Percentiles rank a stretch among this genome's conserved stretches.
phyloP scores from a whole-genome alignment of 1,140 invertebrate species.

The Lycorma delicatula region DNA sequence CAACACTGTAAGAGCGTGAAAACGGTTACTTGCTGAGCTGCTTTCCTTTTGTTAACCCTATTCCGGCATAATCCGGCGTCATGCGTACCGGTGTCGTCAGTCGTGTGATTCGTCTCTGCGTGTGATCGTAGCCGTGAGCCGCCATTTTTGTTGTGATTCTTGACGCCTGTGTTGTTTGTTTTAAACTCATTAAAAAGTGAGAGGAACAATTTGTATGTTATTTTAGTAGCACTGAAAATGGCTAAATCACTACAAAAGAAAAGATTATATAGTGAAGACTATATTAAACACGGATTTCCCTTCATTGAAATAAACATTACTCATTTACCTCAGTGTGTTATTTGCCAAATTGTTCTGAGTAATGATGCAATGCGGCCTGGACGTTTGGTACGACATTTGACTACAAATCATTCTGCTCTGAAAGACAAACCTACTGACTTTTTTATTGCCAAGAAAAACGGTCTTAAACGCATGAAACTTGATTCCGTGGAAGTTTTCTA shows the following conservation, averaged over 20 bases:
- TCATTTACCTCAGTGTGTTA: conserved; percentile 9
- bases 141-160: too few species aligned
- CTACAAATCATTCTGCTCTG: conserved; percentile 7
- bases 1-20: too few species aligned
- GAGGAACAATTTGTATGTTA: not conserved
- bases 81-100: too few species aligned
- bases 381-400: conserved; percentile 15
- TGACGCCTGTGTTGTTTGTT: conserved; percentile 3
- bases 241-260: conserved; percentile 6
- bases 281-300: conserved; percentile 18
- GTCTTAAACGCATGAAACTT: conserved; percentile 11
- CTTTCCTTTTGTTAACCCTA: too few species aligned
- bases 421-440: conserved; percentile 12
- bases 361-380: conserved; percentile 11
- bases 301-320: conserved; percentile 2
- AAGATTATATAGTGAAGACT: conserved; percentile 14
- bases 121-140: too few species aligned
- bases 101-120: too few species aligned
- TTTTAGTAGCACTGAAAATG: not conserved
- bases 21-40: too few species aligned
- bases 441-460: conserved; percentile 13
- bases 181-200: not conserved
- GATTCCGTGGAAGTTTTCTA: not conserved
- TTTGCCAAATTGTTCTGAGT: conserved; percentile 12
- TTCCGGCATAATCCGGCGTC: too few species aligned